phyloP scores from a whole-genome alignment of 2,888 invertebrate species.

The Orthonevra nobilis region DNA sequence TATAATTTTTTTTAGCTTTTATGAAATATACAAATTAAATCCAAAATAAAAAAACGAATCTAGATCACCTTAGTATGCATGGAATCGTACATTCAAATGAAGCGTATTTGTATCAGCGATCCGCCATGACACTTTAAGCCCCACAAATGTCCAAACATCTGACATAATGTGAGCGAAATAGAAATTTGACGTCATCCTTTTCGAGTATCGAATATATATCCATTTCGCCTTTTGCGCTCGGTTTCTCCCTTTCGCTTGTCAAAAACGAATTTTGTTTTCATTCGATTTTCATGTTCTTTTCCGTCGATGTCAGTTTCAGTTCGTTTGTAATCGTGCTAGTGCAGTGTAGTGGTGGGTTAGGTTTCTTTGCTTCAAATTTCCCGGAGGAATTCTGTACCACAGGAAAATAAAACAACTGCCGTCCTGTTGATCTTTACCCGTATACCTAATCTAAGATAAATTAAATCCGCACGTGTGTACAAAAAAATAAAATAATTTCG shows the following conservation, averaged over 20 bases:
- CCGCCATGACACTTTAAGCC: too few species aligned
- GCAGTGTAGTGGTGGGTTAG: background rate
- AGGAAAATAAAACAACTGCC: background rate
- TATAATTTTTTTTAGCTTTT: too few species aligned
- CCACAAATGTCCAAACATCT: conserved; percentile 5
- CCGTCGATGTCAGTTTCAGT: conserved; percentile 12
- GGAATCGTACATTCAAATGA: too few species aligned
- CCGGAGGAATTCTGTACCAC: background rate
- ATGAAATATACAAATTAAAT: too few species aligned
- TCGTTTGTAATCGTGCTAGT: conserved; percentile 43
- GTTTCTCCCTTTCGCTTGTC: conserved; percentile 12
- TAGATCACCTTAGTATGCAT: too few species aligned
- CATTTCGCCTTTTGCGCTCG: too few species aligned
- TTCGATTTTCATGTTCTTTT: conserved; percentile 13
- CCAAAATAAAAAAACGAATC: too few species aligned
- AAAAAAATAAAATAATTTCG: too few species aligned
- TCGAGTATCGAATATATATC: conserved; percentile 47
- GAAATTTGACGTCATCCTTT: conserved; percentile 32
- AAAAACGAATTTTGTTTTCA: conserved; percentile 42
- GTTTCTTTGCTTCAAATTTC: background rate
- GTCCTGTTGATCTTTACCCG: conserved; percentile 23
- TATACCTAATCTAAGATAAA: too few species aligned
- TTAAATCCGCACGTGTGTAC: too few species aligned
- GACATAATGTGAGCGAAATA: background rate
- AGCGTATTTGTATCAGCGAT: too few species aligned